phyloP scores from a whole-genome alignment of 1,140 invertebrate genomes.

The Polypedilum pembai region DNA sequence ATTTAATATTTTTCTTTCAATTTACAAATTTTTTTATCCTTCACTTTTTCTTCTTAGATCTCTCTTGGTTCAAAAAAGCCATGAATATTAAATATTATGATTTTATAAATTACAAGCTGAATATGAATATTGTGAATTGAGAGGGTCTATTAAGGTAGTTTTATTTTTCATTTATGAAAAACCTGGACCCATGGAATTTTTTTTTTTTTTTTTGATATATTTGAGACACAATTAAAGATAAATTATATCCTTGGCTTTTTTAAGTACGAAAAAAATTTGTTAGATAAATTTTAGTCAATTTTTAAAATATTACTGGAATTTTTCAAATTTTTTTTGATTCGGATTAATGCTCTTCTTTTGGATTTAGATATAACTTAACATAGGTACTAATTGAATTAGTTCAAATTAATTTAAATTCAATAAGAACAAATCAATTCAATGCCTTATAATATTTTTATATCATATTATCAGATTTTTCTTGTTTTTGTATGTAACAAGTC shows the following conservation, averaged over 20 bases:
- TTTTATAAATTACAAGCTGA: slow-evolving; percentile 17
- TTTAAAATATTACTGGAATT: slow-evolving; percentile 8
- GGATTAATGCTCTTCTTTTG: background rate
- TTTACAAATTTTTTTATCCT: background rate
- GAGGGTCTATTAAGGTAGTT: background rate
- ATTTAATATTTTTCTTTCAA: background rate
- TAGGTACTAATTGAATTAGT: background rate
- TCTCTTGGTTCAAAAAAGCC: background rate
- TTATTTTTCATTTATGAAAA: background rate
- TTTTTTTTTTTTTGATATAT: background rate
- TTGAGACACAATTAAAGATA: background rate
- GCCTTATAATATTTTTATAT: slow-evolving; percentile 3
- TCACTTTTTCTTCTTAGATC: background rate
- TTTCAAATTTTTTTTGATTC: background rate
- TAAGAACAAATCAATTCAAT: background rate
- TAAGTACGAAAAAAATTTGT: background rate
- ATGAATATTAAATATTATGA: slow-evolving; percentile 5
- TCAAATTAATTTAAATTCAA: background rate
- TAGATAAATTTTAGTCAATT: background rate
- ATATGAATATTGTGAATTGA: background rate
- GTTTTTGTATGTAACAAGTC: background rate
- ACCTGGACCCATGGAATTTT: background rate
- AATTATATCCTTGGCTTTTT: background rate
- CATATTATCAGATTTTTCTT: background rate
- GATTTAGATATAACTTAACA: background rate